Percentiles rank a stretch among this genome's conserved stretches.
phyloP scores from a whole-genome alignment of 2,113 vertebrate species.

The Stigmatopora argus region DNA sequence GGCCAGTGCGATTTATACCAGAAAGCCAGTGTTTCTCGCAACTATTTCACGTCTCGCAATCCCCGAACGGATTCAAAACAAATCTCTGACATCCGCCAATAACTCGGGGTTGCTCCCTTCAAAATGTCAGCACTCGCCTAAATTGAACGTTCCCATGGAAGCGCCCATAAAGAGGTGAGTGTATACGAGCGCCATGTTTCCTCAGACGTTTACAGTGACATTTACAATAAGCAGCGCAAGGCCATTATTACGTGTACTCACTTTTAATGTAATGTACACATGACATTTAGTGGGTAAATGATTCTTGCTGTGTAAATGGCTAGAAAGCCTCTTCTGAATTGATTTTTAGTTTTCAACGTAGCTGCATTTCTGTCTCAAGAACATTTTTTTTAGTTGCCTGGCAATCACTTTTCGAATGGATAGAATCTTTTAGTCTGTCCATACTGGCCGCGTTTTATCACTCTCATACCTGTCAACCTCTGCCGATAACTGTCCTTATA shows the following conservation, averaged over 20 bases:
- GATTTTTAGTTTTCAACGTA: constrained; percentile 1
- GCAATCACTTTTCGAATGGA: too few species aligned
- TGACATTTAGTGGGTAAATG: constrained; percentile 26
- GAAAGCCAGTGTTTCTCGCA: too few species aligned
- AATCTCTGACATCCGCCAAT: background rate
- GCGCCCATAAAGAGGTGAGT: constrained; percentile 3
- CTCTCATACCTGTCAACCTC: too few species aligned
- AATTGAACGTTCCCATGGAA: background rate
- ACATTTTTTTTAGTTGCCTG: background rate
- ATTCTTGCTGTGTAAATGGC: constrained; percentile 25
- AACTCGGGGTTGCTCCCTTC: background rate
- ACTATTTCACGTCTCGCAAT: background rate
- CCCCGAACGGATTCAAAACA: background rate
- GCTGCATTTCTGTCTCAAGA: constrained; percentile 3
- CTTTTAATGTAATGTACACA: constrained; percentile 1
- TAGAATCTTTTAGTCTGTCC: too few species aligned
- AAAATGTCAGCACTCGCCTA: background rate
- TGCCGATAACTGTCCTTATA: too few species aligned
- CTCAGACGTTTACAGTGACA: constrained; percentile 4
- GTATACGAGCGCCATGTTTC: background rate
- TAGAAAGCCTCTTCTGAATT: constrained; percentile 9
- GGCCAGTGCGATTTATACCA: too few species aligned
- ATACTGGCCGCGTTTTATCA: too few species aligned
- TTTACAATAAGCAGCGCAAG: constrained; percentile 9
- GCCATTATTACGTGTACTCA: background rate